Conservation (phyloP, 2,113 vertebrate species). For the Axis porcinus region DNA sequence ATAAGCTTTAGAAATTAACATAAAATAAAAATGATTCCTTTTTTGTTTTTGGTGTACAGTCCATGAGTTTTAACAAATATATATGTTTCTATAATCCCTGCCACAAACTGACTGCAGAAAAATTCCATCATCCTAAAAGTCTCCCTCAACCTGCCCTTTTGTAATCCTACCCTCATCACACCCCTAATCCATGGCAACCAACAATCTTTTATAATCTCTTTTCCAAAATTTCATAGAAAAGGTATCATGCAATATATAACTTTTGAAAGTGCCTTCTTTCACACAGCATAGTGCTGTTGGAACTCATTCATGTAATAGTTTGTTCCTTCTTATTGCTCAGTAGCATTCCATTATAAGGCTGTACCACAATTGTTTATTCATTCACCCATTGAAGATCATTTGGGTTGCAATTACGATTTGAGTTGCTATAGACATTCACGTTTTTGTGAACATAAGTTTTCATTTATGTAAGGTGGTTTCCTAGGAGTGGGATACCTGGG, state of each 20-base stretch:
- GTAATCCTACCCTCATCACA: not conserved
- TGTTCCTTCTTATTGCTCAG: not conserved
- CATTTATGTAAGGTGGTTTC: not conserved
- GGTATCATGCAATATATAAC: not conserved
- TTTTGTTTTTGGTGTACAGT: not conserved
- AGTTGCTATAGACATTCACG: not conserved
- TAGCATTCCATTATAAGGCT: not conserved
- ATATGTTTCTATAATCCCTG: not conserved
- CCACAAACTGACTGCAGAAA: not conserved
- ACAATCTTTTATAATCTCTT: not conserved
- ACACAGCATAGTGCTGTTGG: not conserved
- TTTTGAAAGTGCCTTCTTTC: not conserved
- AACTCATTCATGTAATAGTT: not conserved
- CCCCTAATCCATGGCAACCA: not conserved
- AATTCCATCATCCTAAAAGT: not conserved
- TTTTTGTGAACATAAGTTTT: not conserved
- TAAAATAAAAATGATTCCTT: not conserved
- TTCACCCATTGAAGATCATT: not conserved
- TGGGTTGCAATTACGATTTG: not conserved
- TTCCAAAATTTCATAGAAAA: not conserved
- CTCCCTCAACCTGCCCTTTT: not conserved
- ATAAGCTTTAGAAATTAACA: not conserved
- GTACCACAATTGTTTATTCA: not conserved
- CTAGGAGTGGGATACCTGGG: not conserved
- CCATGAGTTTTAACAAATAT: not conserved